Conservation (phyloP, 30 jellyfish, hydroid and myxozoan genomes). For the Catostylus mosaicus region DNA sequence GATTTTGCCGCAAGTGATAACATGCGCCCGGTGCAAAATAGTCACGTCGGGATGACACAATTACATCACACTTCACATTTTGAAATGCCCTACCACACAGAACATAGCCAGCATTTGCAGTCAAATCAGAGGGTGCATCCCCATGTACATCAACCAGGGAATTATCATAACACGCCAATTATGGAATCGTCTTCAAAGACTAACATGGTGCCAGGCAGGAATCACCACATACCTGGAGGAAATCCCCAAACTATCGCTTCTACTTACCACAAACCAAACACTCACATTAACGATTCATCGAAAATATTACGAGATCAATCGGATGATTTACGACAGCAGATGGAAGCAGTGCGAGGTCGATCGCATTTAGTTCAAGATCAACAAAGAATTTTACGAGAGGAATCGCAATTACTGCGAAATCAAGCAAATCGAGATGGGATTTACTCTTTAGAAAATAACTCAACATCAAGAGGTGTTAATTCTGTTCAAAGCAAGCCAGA, state of each 20-base stretch:
- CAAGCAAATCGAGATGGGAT: background rate
- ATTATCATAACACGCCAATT: background rate
- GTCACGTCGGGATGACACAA: too few relatives aligned
- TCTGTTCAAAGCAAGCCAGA: background rate
- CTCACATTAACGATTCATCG: background rate
- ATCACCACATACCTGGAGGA: background rate
- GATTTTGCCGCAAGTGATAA: too few relatives aligned
- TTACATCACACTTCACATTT: background rate
- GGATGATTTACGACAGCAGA: background rate
- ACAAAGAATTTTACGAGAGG: background rate
- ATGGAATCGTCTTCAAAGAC: background rate
- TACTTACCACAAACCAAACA: background rate
- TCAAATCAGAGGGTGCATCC: background rate
- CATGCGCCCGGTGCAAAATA: too few relatives aligned
- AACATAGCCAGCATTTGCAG: background rate
- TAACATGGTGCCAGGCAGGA: background rate
- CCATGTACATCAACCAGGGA: background rate
- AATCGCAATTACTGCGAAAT: background rate
- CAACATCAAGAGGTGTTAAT: background rate
- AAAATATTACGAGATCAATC: background rate
- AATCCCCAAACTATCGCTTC: background rate
- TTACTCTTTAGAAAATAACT: background rate
- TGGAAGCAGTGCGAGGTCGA: background rate
- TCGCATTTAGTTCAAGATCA: background rate
- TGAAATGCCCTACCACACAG: too few relatives aligned